Evolutionary conservation across 2,797 vertebrate species (phyloP).

Genomic region (Triplophysa bombifrons): DNA sequence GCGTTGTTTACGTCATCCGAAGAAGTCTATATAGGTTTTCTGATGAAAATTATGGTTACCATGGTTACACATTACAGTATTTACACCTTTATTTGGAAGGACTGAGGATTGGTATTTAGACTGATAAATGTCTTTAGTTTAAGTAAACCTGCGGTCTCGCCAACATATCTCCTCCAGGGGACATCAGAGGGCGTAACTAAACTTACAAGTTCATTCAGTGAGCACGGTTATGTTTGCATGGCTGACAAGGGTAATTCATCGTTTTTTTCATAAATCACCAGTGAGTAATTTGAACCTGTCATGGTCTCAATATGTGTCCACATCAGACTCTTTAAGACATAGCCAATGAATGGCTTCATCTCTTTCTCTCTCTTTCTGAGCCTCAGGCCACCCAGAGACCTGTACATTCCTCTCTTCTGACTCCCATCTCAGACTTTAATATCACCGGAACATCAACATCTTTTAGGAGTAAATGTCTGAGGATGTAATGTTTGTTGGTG

Average conservation of each 20-base stretch:
- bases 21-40: neutral
- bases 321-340: constrained; percentile 4
- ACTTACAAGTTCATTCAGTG: constrained; percentile 9
- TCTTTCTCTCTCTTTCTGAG: constrained; percentile 9
- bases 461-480: neutral
- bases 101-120: neutral
- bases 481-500: constrained; percentile 1
- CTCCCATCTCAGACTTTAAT: constrained; percentile 30
- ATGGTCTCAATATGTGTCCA: constrained; percentile 37
- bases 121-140: neutral
- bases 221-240: constrained; percentile 40
- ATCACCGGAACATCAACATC: constrained; percentile 1
- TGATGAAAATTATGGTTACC: neutral
- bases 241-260: constrained; percentile 38
- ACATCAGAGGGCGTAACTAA: neutral
- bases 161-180: constrained; percentile 4
- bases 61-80: neutral
- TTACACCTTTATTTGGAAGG: neutral
- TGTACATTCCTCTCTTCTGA: constrained; percentile 38
- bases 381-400: constrained; percentile 11
- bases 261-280: constrained; percentile 48
- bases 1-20: no score
- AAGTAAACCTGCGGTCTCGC: neutral
- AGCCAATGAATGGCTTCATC: constrained; percentile 10
- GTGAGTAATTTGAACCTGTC: constrained; percentile 45